These are phyloP conservation scores for Argyrosomus regius DNA, from an alignment of 2,797 vertebrate species.

Conservation along the genomic window DNA sequence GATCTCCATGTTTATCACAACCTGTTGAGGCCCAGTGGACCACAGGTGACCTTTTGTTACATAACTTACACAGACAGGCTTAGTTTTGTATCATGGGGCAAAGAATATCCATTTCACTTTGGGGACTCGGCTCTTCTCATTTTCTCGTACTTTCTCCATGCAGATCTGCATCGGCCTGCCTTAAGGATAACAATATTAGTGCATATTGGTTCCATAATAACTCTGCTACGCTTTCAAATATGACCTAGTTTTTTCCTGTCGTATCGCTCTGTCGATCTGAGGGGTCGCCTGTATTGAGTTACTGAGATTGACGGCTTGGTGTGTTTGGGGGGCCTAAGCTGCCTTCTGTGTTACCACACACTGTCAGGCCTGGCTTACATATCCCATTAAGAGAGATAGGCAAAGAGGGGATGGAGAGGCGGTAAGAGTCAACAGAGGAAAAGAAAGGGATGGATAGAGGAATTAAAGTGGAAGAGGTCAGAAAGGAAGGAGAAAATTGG, in stretches of 20 bases:
- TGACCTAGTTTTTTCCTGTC: slow-evolving; percentile 57
- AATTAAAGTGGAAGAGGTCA: slow-evolving; percentile 24
- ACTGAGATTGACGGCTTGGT: slow-evolving; percentile 61
- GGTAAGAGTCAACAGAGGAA: slow-evolving; percentile 7
- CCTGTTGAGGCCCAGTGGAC: slow-evolving; percentile 40
- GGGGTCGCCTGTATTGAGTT: slow-evolving; percentile 69
- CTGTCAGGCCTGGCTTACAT: slow-evolving; percentile 57
- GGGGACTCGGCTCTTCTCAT: slow-evolving; percentile 28
- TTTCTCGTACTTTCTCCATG: slow-evolving; percentile 42
- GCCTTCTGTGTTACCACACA: slow-evolving; percentile 66
- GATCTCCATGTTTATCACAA: not conserved
- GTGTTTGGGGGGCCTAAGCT: slow-evolving; percentile 42
- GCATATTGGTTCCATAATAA: slow-evolving; percentile 62
- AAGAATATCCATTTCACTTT: slow-evolving; percentile 59
- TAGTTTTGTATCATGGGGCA: slow-evolving; percentile 35
- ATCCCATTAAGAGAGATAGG: slow-evolving; percentile 47
- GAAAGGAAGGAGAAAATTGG: slow-evolving; percentile 15
- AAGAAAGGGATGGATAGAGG: slow-evolving; percentile 20
- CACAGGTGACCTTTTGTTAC: slow-evolving; percentile 51
- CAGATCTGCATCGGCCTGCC: slow-evolving; percentile 38
- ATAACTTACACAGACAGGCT: slow-evolving; percentile 49
- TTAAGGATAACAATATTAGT: slow-evolving; percentile 59
- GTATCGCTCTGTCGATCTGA: slow-evolving; percentile 62
- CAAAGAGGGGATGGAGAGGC: slow-evolving; percentile 18
- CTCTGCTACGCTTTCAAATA: slow-evolving; percentile 41